phyloP scores from a whole-genome alignment of 2,888 invertebrate genomes.

The Synanthedon formicaeformis region DNA sequence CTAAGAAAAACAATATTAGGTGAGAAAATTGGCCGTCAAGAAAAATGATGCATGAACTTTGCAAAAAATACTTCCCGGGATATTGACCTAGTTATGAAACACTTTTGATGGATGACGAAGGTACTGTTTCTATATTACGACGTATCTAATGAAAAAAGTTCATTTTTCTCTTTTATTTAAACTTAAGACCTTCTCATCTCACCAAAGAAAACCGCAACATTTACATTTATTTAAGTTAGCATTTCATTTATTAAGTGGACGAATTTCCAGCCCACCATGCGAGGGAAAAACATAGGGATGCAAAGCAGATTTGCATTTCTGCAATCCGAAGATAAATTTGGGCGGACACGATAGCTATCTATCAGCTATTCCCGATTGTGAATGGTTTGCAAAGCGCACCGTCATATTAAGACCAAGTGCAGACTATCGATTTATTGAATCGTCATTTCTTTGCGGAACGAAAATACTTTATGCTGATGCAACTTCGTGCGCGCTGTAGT shows the following conservation, averaged over 20 bases:
- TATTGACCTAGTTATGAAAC: constrained; percentile 38
- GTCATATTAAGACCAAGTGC: background rate
- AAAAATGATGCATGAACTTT: constrained; percentile 50
- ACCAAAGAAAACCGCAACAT: too few relatives aligned
- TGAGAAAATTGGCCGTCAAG: constrained; percentile 48
- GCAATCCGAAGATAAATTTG: background rate
- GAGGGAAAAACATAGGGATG: background rate
- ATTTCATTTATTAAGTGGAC: too few relatives aligned
- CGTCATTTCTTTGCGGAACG: too few relatives aligned
- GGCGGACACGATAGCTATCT: background rate
- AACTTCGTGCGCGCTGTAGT: too few relatives aligned
- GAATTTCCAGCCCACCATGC: too few relatives aligned
- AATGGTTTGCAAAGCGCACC: background rate
- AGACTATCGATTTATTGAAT: background rate
- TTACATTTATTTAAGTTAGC: too few relatives aligned
- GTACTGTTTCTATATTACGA: background rate
- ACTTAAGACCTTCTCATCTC: background rate
- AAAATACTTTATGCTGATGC: too few relatives aligned
- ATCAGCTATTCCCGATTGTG: background rate
- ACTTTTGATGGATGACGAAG: constrained; percentile 31
- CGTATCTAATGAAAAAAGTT: background rate
- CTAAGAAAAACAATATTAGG: constrained; percentile 28
- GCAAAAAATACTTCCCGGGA: constrained; percentile 30
- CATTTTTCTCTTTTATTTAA: background rate
- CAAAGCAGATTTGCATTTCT: background rate